Evolutionary conservation across 1,140 invertebrate genomes (phyloP).

Genomic region (Metaphire vulgaris): DNA sequence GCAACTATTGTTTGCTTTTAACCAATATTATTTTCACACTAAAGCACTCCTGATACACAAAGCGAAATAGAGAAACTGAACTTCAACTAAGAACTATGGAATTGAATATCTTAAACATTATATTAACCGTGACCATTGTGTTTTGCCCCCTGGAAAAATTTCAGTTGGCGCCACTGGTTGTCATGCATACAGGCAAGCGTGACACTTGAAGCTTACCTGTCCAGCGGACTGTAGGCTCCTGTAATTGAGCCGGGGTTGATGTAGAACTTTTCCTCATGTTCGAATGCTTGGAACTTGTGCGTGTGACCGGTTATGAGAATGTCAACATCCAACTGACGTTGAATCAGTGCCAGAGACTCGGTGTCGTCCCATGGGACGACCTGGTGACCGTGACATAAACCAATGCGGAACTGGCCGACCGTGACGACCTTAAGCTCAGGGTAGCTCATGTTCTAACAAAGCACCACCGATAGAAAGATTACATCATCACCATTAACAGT

Average conservation of each 20-base stretch:
- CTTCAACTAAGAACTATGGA: no score
- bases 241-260: slow-evolving; percentile 99
- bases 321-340: slow-evolving; percentile 95
- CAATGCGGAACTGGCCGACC: slow-evolving; percentile 96
- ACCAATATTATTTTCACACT: no score
- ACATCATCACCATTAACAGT: neutral
- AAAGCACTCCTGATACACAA: no score
- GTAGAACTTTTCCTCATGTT: slow-evolving; percentile 98
- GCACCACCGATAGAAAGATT: slow-evolving; percentile 32
- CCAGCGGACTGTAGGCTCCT: slow-evolving; percentile 88
- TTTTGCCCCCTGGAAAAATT: no score
- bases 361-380: slow-evolving; percentile 95
- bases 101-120: no score
- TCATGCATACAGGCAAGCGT: no score
- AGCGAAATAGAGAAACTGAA: no score
- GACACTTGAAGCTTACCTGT: slow-evolving; percentile 62
- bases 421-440: slow-evolving; percentile 98
- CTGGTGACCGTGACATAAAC: slow-evolving; percentile 90
- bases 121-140: no score
- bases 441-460: slow-evolving; percentile 77
- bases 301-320: slow-evolving; percentile 98
- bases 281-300: slow-evolving; percentile 96
- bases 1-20: no score
- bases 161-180: no score
- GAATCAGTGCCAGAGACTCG: slow-evolving; percentile 82